phyloP scores from a whole-genome alignment of 37 sponge, comb jelly and placozoan genomes.

The Spongilla lacustris region DNA sequence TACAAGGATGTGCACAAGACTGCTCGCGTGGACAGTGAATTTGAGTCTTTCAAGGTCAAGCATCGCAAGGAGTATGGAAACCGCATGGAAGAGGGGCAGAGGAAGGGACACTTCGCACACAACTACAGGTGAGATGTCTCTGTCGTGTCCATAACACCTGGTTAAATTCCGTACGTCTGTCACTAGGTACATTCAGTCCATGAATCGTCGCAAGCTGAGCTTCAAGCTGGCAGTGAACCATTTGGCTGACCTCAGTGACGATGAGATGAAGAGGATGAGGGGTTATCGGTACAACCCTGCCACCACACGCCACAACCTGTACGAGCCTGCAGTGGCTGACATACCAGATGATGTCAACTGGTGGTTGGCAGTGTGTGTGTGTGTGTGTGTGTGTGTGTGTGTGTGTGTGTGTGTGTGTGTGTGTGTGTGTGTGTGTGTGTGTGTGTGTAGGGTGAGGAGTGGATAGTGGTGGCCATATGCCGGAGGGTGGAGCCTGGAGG shows the following conservation, averaged over 20 bases:
- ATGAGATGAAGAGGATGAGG: constrained; percentile 65
- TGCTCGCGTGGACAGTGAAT: constrained; percentile 46
- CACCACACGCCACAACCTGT: constrained; percentile 21
- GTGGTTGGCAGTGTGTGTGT: constrained; percentile 29
- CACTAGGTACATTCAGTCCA: constrained; percentile 85
- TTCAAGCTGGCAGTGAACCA: constrained; percentile 88
- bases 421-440: no score
- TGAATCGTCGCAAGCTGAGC: constrained; percentile 66
- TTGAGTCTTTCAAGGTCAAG: constrained; percentile 70
- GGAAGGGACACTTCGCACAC: constrained; percentile 73
- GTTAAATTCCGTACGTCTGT: no score
- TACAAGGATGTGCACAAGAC: constrained; percentile 39
- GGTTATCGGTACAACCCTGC: constrained; percentile 57
- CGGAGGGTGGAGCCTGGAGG: no score
- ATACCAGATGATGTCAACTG: constrained; percentile 26
- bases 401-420: no score
- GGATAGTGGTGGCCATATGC: no score
- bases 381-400: no score
- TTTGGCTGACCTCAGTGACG: constrained; percentile 74
- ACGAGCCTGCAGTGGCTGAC: neutral
- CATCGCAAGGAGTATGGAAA: constrained; percentile 59
- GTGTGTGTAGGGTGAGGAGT: no score
- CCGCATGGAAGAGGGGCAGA: constrained; percentile 40
- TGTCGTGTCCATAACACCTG: neutral
- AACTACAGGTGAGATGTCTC: constrained; percentile 66